Base-by-base conservation (phyloP, 2,113 vertebrate species). In the Azemiops feae region DNA sequence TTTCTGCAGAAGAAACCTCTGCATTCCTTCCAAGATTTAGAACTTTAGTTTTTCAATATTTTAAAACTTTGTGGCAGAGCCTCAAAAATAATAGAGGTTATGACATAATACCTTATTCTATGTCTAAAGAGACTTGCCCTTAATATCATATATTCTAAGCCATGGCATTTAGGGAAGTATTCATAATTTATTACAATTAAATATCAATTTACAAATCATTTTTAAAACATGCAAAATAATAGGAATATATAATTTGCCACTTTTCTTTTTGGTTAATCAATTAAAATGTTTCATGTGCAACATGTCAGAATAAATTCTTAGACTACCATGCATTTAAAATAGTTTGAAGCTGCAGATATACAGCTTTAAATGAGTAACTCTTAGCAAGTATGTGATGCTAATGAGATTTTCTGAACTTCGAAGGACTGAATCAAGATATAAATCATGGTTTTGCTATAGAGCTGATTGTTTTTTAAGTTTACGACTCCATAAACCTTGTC, bases 401-500 rank as follows among this genome's bases (percentile, higher is more conserved):
- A 96, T 94, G 93, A 97, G 87, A 53, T 54, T 52, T 91, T 95
- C 91, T 96, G 93, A 97, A 97, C 96, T 96, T 85, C 93, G 57
- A 96, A 95, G 58, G 55, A 86, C 91, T 88, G 57, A 94, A 95
- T 96, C 91, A 45, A 87, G 58, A 95, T 91, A 96, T 94, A 97
- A 97, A 97, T 96, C 85, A 95, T 96, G 94, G 55, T 95, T 96
- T 94, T 96, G 86, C 69, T 96, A 93, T 96, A 93, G 93, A 96
- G 69, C 86, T 96, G 92, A 96, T 57, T 95, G 89, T 86, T 96
- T 95, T 95, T 91, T 95, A 95, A 96, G 69, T 97, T 97, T 97
- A 97, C 95, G 95, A 96, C 52, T 93, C 93, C 91, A 95, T 95
- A 97, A 97, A 97, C 93, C 94, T 96, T 94, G 90, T 95, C 96